Base-by-base conservation (phyloP, 2,888 invertebrate species). In the Epinotia bilunana region DNA sequence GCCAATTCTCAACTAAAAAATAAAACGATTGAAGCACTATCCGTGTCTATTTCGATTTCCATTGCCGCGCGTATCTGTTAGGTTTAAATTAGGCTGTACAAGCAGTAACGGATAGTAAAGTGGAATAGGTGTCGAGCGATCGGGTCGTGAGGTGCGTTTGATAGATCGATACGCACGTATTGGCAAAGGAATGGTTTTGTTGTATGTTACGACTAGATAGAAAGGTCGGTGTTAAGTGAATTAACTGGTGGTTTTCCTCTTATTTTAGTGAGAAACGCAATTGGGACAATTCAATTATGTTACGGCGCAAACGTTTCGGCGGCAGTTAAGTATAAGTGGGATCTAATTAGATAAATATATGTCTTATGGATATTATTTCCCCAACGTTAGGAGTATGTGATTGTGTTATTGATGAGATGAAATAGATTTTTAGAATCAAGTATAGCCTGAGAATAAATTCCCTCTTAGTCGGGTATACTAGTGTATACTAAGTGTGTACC, bases 141-240 rank as follows among this genome's bases (percentile, higher is more conserved):
- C 79, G 60, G 77, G 74, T 83, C 82, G 77, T 78, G 80, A 76
- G 76, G 80, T 79, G 76, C 81, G 79, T 61, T 78, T 49, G 70
- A 65, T 43, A 72, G 81, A 81, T 84, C 83, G 88, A 86, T 85
- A 86, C 86, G 87, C 88, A 88, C 87, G 88, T 84, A 83, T 79
- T 79, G 64, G 76, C 79, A 49, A 72, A 67, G 55, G 65, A 74
- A 74, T 69, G 74, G 63, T 53, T 74, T 43, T 64, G 74, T 60
- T 58, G 46, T 23, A 57, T 58, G 60, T 55, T 71, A 75, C 75
- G 65, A 60, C 73, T 73, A n/a, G 57, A 57, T 71, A 75, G 28
- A 74, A 64, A 70, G 64, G 64, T 60, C 65, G 60, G 43, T 58
- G 74, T 71, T 74, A 74, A 74, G 74, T 74, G 74, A 74, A 71